phyloP scores from a whole-genome alignment of 2,113 vertebrate species.

The Cygnus atratus region DNA sequence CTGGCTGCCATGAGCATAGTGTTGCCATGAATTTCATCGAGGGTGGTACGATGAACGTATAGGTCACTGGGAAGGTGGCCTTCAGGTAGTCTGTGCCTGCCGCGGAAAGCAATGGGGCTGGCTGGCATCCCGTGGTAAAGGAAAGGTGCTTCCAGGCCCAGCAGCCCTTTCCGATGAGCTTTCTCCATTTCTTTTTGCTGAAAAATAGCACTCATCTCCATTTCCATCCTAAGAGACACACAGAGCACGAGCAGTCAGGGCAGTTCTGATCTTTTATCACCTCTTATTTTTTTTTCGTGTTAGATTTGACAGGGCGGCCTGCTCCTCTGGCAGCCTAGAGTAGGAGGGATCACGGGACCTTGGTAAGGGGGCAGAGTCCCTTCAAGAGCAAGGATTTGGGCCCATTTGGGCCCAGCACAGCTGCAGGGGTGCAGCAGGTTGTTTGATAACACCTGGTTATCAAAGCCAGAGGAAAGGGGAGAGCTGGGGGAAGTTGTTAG shows the following conservation, averaged over 20 bases:
- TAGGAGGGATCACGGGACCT: not conserved
- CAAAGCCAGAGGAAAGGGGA: not conserved
- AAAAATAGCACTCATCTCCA: conserved; percentile 95
- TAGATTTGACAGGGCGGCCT: not conserved
- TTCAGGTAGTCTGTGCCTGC: conserved; percentile 82
- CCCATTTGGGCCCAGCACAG: not conserved
- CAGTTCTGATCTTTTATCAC: not conserved
- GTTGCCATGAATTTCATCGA: conserved; percentile 87
- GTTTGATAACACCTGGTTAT: not conserved
- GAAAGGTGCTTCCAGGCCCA: conserved; percentile 83
- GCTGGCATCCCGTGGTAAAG: conserved; percentile 79
- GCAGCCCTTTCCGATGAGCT: conserved; percentile 84
- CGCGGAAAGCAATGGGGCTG: conserved; percentile 80
- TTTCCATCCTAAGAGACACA: conserved; percentile 75
- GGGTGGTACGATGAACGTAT: conserved; percentile 80
- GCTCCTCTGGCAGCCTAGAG: not conserved
- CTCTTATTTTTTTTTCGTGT: not conserved
- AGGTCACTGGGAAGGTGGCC: conserved; percentile 79
- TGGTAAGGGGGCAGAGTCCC: not conserved
- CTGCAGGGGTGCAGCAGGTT: not conserved
- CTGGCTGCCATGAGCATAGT: conserved; percentile 81
- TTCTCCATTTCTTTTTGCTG: conserved; percentile 94
- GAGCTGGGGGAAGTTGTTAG: not conserved
- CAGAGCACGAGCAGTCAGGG: conserved; percentile 6
- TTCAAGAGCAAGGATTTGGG: not conserved